Conservation (phyloP, 2,888 invertebrate species). For the Diarsia dahlii region DNA sequence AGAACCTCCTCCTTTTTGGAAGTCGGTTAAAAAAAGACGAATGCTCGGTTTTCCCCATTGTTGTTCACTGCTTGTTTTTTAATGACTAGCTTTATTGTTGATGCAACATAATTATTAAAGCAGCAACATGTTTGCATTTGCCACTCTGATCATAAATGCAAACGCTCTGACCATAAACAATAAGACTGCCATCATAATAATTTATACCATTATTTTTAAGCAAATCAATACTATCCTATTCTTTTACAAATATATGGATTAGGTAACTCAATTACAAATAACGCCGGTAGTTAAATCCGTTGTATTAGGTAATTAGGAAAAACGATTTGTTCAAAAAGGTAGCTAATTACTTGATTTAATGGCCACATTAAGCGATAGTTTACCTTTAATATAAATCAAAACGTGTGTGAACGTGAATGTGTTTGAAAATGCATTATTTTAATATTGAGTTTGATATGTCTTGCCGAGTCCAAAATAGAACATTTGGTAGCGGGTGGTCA, state of each 20-base stretch:
- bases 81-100: no score
- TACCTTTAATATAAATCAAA: neutral
- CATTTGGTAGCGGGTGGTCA: neutral
- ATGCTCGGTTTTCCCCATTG: no score
- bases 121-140: no score
- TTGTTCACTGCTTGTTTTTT: no score
- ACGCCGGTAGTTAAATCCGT: neutral
- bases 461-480: neutral
- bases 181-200: no score
- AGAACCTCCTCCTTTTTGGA: no score
- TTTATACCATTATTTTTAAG: no score
- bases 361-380: neutral
- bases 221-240: no score
- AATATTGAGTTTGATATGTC: neutral
- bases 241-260: neutral
- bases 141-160: no score
- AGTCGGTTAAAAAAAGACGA: no score
- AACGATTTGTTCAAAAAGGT: neutral
- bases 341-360: neutral
- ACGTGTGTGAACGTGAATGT: neutral
- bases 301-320: neutral
- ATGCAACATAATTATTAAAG: no score
- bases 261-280: neutral
- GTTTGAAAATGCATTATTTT: conserved; percentile 11
- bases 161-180: no score